A percentile compares a stretch with the other conserved stretches of the same genome.
Conservation (phyloP, 1,140 invertebrate genomes). For the Dendrolimus kikuchii region DNA sequence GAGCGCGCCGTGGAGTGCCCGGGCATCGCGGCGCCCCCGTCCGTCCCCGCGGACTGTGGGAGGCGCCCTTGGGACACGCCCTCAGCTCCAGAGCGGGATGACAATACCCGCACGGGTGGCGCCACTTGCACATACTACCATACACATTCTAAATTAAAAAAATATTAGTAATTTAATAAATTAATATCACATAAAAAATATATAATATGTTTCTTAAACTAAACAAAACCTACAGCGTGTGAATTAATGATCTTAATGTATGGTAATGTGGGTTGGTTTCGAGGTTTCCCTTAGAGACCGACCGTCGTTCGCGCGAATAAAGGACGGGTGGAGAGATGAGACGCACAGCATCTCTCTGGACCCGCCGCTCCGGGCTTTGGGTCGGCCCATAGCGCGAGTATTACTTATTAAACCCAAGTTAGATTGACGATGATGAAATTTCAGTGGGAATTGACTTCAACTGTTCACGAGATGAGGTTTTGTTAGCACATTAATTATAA, state of each 20-base stretch:
- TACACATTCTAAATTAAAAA: slow-evolving; percentile 20
- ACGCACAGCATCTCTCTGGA: slow-evolving; percentile 56
- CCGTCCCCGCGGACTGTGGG: slow-evolving; percentile 63
- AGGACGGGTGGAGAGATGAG: slow-evolving; percentile 50
- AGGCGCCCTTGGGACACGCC: slow-evolving; percentile 66
- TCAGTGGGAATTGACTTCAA: slow-evolving; percentile 68
- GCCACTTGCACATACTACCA: slow-evolving; percentile 35
- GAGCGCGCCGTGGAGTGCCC: slow-evolving; percentile 64
- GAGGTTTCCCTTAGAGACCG: slow-evolving; percentile 57
- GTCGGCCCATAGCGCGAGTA: slow-evolving; percentile 57
- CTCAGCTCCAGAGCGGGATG: slow-evolving; percentile 62
- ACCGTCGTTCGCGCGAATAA: slow-evolving; percentile 35
- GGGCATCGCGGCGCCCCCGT: slow-evolving; percentile 59
- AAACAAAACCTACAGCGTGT: slow-evolving; percentile 6
- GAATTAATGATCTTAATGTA: slow-evolving; percentile 17
- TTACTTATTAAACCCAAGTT: slow-evolving; percentile 66
- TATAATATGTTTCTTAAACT: slow-evolving; percentile 18
- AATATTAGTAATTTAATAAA: not conserved
- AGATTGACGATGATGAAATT: slow-evolving; percentile 71
- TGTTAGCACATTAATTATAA: slow-evolving; percentile 54
- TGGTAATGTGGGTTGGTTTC: slow-evolving; percentile 32
- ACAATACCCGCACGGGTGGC: slow-evolving; percentile 50
- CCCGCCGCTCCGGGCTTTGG: slow-evolving; percentile 38
- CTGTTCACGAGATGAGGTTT: slow-evolving; percentile 58
- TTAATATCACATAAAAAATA: slow-evolving; percentile 4